Evolutionary conservation across 2,888 invertebrate species (phyloP).

Genomic region (Acleris literana): DNA sequence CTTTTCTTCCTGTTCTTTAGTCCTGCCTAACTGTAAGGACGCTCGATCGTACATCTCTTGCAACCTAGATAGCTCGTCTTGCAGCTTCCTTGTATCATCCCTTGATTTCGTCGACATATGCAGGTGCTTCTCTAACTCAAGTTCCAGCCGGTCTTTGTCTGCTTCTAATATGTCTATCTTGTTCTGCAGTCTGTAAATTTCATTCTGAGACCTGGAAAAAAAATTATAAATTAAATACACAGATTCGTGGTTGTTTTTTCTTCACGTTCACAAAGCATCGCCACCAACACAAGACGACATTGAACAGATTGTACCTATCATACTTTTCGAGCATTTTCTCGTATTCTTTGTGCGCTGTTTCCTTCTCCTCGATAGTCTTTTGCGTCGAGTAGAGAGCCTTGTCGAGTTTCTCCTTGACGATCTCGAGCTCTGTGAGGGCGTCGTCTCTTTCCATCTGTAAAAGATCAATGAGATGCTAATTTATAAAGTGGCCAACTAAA

Average conservation of each 20-base stretch:
- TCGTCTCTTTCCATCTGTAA: constrained; percentile 93
- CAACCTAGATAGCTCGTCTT: constrained; percentile 92
- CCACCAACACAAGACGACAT: constrained; percentile 76
- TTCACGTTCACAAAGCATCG: constrained; percentile 48
- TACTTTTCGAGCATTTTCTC: constrained; percentile 96
- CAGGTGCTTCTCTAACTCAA: constrained; percentile 93
- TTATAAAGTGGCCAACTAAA: no score
- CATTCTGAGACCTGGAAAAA: constrained; percentile 90
- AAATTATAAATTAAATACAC: constrained; percentile 14
- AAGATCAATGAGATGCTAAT: neutral
- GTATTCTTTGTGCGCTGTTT: constrained; percentile 94
- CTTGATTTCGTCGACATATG: constrained; percentile 90
- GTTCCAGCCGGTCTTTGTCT: constrained; percentile 92
- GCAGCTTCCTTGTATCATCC: constrained; percentile 93
- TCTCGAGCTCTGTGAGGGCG: constrained; percentile 91
- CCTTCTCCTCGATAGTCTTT: constrained; percentile 94
- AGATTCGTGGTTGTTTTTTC: constrained; percentile 26
- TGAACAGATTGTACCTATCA: constrained; percentile 86
- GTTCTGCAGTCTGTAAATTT: constrained; percentile 93
- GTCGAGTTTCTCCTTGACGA: constrained; percentile 94
- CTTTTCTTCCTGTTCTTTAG: constrained; percentile 96
- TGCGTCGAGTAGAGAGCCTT: constrained; percentile 92
- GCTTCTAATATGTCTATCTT: constrained; percentile 94
- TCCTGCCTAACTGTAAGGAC: constrained; percentile 91
- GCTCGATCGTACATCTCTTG: constrained; percentile 96